Evolutionary conservation across 2,797 vertebrate species (phyloP).

Genomic region (Enteromius unitaeniatus): DNA sequence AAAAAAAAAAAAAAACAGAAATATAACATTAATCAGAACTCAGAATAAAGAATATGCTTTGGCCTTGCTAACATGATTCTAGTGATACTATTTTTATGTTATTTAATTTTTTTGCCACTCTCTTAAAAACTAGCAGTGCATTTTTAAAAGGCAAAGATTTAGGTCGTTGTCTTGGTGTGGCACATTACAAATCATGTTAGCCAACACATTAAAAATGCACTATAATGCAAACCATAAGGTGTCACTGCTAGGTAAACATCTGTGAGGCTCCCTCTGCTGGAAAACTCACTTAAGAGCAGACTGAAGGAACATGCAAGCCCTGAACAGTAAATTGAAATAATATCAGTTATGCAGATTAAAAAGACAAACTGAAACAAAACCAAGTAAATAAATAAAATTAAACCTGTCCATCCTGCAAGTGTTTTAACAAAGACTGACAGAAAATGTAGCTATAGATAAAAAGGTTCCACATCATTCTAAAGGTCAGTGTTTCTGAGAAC

Average conservation of each 20-base stretch:
- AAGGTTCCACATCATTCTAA: neutral
- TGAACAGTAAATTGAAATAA: neutral
- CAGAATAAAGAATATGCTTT: neutral
- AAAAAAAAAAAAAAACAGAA: neutral
- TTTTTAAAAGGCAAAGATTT: neutral
- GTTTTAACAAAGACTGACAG: neutral
- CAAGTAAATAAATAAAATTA: neutral
- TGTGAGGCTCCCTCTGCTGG: slow-evolving; percentile 57
- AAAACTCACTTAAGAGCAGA: neutral
- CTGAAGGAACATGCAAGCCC: neutral
- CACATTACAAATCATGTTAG: slow-evolving; percentile 22
- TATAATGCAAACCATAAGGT: slow-evolving; percentile 47
- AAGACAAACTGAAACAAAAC: neutral
- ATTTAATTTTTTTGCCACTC: neutral
- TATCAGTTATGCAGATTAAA: neutral
- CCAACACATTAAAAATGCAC: slow-evolving; percentile 25
- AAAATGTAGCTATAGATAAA: neutral
- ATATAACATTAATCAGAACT: neutral
- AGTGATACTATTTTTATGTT: too few species aligned
- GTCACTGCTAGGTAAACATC: slow-evolving; percentile 6
- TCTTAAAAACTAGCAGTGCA: neutral
- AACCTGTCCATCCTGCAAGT: neutral
- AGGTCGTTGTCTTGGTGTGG: slow-evolving; percentile 21
- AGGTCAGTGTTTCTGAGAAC: neutral
- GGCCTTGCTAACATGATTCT: neutral